Evolutionary conservation across 2,797 vertebrate species (phyloP), one percentile per base, ranked within the genome.

Genomic region (Sphaeramia orbicularis): DNA sequence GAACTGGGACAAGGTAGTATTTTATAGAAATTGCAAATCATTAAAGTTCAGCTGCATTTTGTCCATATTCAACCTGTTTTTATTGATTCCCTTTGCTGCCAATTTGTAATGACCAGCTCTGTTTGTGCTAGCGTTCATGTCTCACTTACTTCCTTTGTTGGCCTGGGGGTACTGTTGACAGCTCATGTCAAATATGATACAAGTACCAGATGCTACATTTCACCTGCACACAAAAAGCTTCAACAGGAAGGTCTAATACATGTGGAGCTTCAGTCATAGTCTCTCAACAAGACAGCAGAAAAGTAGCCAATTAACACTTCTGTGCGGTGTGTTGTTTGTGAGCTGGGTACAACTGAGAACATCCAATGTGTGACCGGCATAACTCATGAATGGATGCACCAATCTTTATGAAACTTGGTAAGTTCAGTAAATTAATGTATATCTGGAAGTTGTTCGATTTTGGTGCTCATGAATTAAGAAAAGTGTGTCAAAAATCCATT

Each of bases 161-260:
- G 51, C 19, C 59, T 30, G 14, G 40, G 47, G 55, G 67, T 53
- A 42, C 16, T 60, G 41, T 59, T 65, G 73, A 47, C 52, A 51
- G 41, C 37, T 30, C 56, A 42, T 73, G 73, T 78, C 50, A 1
- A 63, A 50, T 64, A 32, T 7, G 36, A 71, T 74, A 13, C 63
- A 61, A 75, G 59, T 54, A 51, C 49, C 38, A 44, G 45, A 54
- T 59, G 52, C 48, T 56, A 24, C 63, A 44, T 41, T 53, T 68
- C 58, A 74, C 66, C 63, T 68, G 71, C 67, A 67, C 65, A 55
- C 12, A 18, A 49, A 10, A 55, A 49, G 16, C 52, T 32, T 32
- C 30, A 32, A 6, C 5, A 65, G 42, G 52, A 48, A 15, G 14
- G 4, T 6, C 8, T 8, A 65, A 41, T 51, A 72, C 48, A 48